Conservation (phyloP, 2,113 vertebrate species). For the Ranitomeya imitator region DNA sequence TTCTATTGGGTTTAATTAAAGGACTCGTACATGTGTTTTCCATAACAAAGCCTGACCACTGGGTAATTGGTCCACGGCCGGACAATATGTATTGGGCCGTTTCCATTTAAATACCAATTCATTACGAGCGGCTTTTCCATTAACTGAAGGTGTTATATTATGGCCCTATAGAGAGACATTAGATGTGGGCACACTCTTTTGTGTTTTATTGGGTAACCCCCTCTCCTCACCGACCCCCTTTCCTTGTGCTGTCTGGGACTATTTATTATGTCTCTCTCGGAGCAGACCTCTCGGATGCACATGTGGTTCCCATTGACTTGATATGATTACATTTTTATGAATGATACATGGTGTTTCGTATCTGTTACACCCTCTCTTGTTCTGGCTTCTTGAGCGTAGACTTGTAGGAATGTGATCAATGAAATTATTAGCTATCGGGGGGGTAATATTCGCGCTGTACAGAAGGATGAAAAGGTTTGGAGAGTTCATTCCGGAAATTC, state of each 20-base stretch:
- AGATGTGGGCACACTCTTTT: neutral
- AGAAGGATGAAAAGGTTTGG: neutral
- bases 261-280: slow-evolving; percentile 42
- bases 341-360: slow-evolving; percentile 32
- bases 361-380: slow-evolving; percentile 4
- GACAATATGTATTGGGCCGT: slow-evolving; percentile 25
- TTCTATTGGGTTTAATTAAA: slow-evolving; percentile 9
- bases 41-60: slow-evolving; percentile 11
- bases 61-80: neutral
- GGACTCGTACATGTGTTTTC: slow-evolving; percentile 1
- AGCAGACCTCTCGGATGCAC: slow-evolving; percentile 19
- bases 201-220: slow-evolving; percentile 24
- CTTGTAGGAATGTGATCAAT: slow-evolving; percentile 10
- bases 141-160: neutral
- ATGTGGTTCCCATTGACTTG: slow-evolving; percentile 48
- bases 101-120: slow-evolving; percentile 16
- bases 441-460: neutral
- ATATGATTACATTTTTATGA: slow-evolving; percentile 42
- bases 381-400: neutral
- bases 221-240: neutral
- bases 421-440: neutral
- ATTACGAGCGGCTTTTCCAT: slow-evolving; percentile 10
- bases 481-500: slow-evolving; percentile 3
- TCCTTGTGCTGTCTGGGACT: slow-evolving; percentile 21
- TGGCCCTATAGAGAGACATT: neutral